Evolutionary conservation across 2,797 vertebrate genomes (phyloP).

Genomic region (Manis javanica): DNA sequence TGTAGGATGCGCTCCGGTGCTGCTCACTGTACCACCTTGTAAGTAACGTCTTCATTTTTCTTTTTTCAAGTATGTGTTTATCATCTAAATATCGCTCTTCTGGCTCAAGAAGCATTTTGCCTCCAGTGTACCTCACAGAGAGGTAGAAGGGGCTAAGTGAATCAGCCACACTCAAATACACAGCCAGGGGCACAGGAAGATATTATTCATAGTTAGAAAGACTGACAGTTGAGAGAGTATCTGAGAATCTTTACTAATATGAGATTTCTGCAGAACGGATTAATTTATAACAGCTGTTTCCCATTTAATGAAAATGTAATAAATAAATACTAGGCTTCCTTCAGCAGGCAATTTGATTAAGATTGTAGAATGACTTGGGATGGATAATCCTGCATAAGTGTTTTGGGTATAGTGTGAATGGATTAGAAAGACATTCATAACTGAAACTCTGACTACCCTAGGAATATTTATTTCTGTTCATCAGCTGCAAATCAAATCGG

Average conservation of each 20-base stretch:
- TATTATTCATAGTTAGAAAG: constrained; percentile 11
- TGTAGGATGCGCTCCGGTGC: not conserved
- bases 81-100: not conserved
- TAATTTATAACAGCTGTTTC: constrained; percentile 69
- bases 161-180: not conserved
- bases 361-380: constrained; percentile 45
- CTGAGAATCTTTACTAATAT: not conserved
- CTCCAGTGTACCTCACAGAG: not conserved
- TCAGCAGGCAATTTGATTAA: constrained; percentile 28
- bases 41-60: not conserved
- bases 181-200: not conserved
- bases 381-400: not conserved
- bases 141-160: not conserved
- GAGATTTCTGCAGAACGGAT: constrained; percentile 25
- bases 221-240: constrained; percentile 9
- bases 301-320: constrained; percentile 36
- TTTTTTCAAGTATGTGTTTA: not conserved
- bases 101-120: not conserved
- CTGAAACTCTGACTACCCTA: constrained; percentile 1
- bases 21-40: not conserved
- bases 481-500: constrained; percentile 31
- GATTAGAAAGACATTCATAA: constrained; percentile 54
- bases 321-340: constrained; percentile 42
- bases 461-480: constrained; percentile 45
- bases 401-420: not conserved